A percentile compares a stretch with the other conserved stretches of the same genome.
phyloP scores from a whole-genome alignment of 2,888 invertebrate genomes.

The Melanostoma scalare region DNA sequence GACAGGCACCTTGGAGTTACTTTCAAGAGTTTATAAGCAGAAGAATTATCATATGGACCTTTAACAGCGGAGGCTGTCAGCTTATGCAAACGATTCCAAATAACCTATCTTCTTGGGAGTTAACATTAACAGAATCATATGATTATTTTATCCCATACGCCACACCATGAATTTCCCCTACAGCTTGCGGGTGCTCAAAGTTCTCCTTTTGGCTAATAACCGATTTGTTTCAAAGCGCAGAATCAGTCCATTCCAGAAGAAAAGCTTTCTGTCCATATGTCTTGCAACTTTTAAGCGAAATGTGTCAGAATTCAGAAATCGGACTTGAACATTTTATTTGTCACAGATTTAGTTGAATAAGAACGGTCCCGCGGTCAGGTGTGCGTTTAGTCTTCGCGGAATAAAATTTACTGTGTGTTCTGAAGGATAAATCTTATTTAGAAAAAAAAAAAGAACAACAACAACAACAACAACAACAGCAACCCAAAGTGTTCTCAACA shows the following conservation, averaged over 20 bases:
- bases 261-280: conserved; percentile 30
- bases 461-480: conserved; percentile 13
- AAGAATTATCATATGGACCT: too few species aligned
- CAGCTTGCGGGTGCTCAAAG: not conserved
- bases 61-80: too few species aligned
- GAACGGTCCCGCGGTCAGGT: conserved; percentile 49
- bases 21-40: too few species aligned
- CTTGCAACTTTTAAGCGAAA: conserved; percentile 5
- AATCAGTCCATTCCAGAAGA: conserved; percentile 9
- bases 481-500: conserved; percentile 22
- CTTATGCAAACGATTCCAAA: not conserved
- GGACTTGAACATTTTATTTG: conserved; percentile 14
- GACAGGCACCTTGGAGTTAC: too few species aligned
- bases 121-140: conserved; percentile 24
- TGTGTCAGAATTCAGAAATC: not conserved
- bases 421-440: not conserved
- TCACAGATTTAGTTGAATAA: conserved; percentile 49
- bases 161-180: conserved; percentile 17
- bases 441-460: conserved; percentile 4
- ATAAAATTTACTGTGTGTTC: not conserved
- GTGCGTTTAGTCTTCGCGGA: not conserved
- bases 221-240: conserved; percentile 7
- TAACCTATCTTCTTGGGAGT: not conserved
- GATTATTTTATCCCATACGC: conserved; percentile 2
- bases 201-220: not conserved